Base-by-base conservation (phyloP, 2,797 vertebrate species). In the Sebastes melanostomus region DNA sequence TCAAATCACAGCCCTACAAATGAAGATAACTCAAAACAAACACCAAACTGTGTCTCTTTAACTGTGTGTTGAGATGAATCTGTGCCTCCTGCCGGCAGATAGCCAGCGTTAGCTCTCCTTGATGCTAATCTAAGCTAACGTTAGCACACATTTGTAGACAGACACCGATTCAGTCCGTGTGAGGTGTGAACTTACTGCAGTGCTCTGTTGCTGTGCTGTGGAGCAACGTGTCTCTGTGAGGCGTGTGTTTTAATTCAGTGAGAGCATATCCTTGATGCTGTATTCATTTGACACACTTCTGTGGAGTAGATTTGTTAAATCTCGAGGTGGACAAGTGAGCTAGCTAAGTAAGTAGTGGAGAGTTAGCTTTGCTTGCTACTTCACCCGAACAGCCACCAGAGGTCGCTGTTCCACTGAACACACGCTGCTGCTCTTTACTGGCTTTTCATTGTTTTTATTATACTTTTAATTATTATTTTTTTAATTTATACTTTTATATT, bases 111-210 rank as follows among this genome's bases (percentile, higher is more conserved):
- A 38, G 36, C 72, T 89, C 84, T 5, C 77, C 42, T 16, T 83
- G 78, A 76, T 76, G 89, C 88, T 88, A 88, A 69, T 22, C 25
- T 71, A 13, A 75, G 86, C 91, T 87, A 88, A 72, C 78, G 77
- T 78, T 91, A 93, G 89, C 90, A 75, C 80, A 85, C 85, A 69
- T 61, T 82, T 82, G 30, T 30, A 75, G 46, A 16, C 38, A 38
- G 36, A 84, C 46, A 65, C 38, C 55, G 56, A 77, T 61, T 81
- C 18, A 79, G 12, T 77, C 50, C 54, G 65, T 80, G 60, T 75
- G 20, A 89, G 80, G 85, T 52, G 38, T 50, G 81, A 38, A 93
- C 85, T 93, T 89, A 93, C 93, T 82, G 75, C n/a, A 66, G 67
- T 66, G 55, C 46, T 30, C 12, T 38, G 36, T 38, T 38, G 36